Conservation (phyloP, 2,797 vertebrate species). For the Anas bahamensis region DNA sequence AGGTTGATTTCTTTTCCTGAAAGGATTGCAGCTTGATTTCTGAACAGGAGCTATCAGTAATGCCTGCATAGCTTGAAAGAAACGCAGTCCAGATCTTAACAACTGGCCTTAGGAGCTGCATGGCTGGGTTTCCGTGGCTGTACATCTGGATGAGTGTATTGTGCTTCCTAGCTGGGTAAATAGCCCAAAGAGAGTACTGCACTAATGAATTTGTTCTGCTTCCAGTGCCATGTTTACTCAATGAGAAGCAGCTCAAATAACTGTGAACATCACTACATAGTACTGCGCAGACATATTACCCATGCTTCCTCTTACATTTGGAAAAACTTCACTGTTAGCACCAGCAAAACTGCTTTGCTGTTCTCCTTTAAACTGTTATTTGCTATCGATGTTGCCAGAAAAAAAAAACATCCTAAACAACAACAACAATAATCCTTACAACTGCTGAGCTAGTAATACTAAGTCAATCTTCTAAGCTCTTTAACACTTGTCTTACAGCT, state of each 20-base stretch:
- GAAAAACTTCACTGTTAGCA: not conserved
- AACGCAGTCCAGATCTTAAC: not conserved
- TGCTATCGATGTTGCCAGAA: not conserved
- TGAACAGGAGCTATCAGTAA: not conserved
- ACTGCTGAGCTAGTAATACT: constrained; percentile 51
- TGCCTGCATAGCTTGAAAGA: not conserved
- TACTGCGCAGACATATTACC: not conserved
- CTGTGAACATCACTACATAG: not conserved
- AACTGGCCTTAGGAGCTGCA: not conserved
- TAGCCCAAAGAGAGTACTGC: not conserved
- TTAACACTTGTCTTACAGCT: constrained; percentile 45
- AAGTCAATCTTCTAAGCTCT: constrained; percentile 48
- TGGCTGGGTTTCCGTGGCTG: not conserved
- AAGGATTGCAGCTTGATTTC: not conserved
- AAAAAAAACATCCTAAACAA: not conserved
- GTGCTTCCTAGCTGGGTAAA: not conserved
- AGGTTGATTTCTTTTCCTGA: not conserved
- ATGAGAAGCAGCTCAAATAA: constrained; percentile 5
- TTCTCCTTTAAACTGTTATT: constrained; percentile 16
- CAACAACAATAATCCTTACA: constrained; percentile 47
- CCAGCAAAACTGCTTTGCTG: not conserved
- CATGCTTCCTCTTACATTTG: not conserved
- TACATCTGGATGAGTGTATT: not conserved
- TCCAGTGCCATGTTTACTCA: not conserved
- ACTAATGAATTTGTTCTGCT: constrained; percentile 29